phyloP scores from a whole-genome alignment of 1,140 invertebrate genomes.

The Coenobita brevimanus region DNA sequence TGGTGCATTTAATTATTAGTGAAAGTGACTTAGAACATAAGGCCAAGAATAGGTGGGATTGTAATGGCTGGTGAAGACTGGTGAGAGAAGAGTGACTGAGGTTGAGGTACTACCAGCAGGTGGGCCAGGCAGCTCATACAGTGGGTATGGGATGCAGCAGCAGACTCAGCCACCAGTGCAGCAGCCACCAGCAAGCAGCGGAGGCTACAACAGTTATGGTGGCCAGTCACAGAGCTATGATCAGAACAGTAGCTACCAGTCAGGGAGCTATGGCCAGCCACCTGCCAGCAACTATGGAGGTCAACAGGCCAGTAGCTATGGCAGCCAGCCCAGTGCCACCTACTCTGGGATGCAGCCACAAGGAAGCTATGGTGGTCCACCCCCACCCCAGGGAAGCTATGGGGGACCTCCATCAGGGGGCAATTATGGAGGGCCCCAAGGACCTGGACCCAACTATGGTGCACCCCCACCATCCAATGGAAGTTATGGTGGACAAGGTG shows the following conservation, averaged over 20 bases:
- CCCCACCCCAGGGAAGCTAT: slow-evolving; percentile 51
- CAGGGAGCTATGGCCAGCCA: slow-evolving; percentile 49
- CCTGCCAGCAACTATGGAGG: slow-evolving; percentile 54
- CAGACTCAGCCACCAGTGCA: slow-evolving; percentile 39
- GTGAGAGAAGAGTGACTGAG: slow-evolving; percentile 44
- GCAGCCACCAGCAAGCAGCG: slow-evolving; percentile 40
- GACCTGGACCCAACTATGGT: slow-evolving; percentile 58
- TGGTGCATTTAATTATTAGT: neutral
- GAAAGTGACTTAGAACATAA: neutral
- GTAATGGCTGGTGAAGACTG: neutral
- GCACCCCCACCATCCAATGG: slow-evolving; percentile 58
- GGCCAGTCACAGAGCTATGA: slow-evolving; percentile 51
- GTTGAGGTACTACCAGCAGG: slow-evolving; percentile 59
- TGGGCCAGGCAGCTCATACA: slow-evolving; percentile 54
- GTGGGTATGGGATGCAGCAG: slow-evolving; percentile 61
- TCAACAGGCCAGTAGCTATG: slow-evolving; percentile 58
- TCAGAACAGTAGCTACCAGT: slow-evolving; percentile 37
- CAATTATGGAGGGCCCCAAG: slow-evolving; percentile 54
- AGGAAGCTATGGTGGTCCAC: slow-evolving; percentile 64
- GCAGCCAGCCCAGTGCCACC: slow-evolving; percentile 58
- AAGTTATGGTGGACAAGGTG: slow-evolving; percentile 64
- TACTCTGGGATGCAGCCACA: slow-evolving; percentile 53
- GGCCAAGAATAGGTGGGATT: slow-evolving; percentile 4
- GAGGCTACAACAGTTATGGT: slow-evolving; percentile 66
- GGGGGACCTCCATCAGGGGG: slow-evolving; percentile 49